Base-by-base conservation (phyloP, 2,888 invertebrate genomes). In the Spodoptera picta region DNA sequence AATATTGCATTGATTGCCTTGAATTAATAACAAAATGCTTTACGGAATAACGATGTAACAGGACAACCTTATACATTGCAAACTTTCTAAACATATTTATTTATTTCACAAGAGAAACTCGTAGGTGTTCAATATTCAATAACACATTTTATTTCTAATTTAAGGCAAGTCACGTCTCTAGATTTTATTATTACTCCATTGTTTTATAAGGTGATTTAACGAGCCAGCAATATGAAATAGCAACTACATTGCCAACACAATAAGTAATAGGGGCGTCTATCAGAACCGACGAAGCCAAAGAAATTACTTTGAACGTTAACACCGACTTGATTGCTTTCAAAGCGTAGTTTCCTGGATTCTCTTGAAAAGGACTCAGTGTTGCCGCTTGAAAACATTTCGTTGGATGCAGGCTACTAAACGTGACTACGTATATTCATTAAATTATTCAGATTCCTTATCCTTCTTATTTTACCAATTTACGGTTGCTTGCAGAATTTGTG, bases 221-320 rank as follows among this genome's bases (percentile, higher is more conserved):
- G 60, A 52, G 60, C 52, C 57, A 54, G 56, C 27, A 66, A 71
- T 64, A 67, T 44, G 68, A 64, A 70, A 72, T 68, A 65, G 60
- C 57, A 66, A 69, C 70, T 59, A 58, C 60, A 69, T 63, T 24
- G 70, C 24, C 49, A 70, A 53, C 53, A 57, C 60, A 64, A 75
- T 63, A 81, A 71, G 79, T 81, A 84, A 83, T 83, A 66, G 56
- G 67, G 55, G 57, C 73, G 57, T 70, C 80, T 77, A 83, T 83
- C 80, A 74, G 67, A 60, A 73, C 76, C 79, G 75, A 73, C 63
- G 87, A 88, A 90, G 87, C 86, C 86, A 87, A 89, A 91, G 89
- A 90, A 91, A 90, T 90, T 89, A 89, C 88, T 86, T 84, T 82
- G 84, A 87, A 86, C 88, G 86, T 89, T 89, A 89, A 87, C 87